Evolutionary conservation across 1,140 invertebrate species (phyloP).

Genomic region (Micrasema longulum): DNA sequence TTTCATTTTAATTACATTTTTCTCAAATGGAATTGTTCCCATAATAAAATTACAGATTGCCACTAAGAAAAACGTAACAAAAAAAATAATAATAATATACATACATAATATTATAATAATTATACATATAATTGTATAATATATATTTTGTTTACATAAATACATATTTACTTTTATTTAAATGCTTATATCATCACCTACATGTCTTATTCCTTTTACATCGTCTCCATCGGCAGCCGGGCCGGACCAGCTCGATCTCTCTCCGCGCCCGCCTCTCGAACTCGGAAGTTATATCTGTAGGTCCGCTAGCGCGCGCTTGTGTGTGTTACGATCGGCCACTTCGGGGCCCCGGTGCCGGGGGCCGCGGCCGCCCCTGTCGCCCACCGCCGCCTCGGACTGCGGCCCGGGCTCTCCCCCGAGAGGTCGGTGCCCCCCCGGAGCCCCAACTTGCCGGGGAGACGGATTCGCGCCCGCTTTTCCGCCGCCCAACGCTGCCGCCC

Average conservation of each 20-base stretch:
- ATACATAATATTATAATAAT: no score
- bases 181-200: neutral
- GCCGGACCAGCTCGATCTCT: neutral
- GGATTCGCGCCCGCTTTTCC: neutral
- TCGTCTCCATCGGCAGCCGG: neutral
- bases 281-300: neutral
- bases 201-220: neutral
- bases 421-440: neutral
- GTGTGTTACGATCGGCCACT: neutral
- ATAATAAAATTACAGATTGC: no score
- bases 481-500: neutral
- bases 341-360: neutral
- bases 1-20: no score
- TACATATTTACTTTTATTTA: neutral
- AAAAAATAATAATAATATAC: no score
- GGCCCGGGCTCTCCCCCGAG: neutral
- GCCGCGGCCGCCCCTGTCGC: neutral
- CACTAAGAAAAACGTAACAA: no score
- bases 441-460: no score
- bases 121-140: no score
- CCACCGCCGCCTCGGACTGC: neutral
- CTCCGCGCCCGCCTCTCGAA: neutral
- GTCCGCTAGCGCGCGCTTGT: neutral
- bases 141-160: neutral
- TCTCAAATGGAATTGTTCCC: no score